phyloP scores from a whole-genome alignment of 2,888 invertebrate genomes.

The Scaptomyza flava region DNA sequence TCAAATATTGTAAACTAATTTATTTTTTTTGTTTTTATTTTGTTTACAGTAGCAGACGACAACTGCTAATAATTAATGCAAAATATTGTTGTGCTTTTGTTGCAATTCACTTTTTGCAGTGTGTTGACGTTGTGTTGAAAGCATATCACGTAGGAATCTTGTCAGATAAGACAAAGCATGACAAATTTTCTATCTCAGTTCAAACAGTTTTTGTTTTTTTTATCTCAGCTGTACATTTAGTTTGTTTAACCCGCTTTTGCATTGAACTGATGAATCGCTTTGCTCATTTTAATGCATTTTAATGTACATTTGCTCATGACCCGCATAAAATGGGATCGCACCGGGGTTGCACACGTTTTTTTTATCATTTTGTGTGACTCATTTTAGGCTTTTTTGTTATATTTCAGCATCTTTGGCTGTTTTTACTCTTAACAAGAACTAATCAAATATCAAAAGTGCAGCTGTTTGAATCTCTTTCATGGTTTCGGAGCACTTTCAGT shows the following conservation, averaged over 20 bases:
- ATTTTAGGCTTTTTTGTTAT: too few species aligned
- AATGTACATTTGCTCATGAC: too few species aligned
- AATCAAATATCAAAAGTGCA: too few species aligned
- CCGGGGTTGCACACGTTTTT: too few species aligned
- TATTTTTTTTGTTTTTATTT: not conserved
- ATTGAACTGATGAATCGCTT: too few species aligned
- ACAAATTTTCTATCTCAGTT: not conserved
- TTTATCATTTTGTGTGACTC: too few species aligned
- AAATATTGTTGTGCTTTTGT: conserved; percentile 1
- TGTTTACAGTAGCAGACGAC: not conserved
- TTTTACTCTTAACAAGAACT: too few species aligned
- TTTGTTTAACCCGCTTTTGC: not conserved
- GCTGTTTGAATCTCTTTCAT: not conserved
- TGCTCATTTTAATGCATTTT: too few species aligned
- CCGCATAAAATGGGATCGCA: too few species aligned
- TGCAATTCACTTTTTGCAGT: not conserved
- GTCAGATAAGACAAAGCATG: not conserved
- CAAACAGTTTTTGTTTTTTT: not conserved
- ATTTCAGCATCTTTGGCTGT: too few species aligned
- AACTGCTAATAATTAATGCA: not conserved
- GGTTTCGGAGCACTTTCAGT: not conserved
- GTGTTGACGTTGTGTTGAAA: not conserved
- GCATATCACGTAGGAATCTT: not conserved
- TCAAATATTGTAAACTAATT: not conserved
- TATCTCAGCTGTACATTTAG: not conserved